These are phyloP conservation scores for Myotis pilosus DNA, from an alignment of 2,797 vertebrate species.

Conservation along the genomic window DNA sequence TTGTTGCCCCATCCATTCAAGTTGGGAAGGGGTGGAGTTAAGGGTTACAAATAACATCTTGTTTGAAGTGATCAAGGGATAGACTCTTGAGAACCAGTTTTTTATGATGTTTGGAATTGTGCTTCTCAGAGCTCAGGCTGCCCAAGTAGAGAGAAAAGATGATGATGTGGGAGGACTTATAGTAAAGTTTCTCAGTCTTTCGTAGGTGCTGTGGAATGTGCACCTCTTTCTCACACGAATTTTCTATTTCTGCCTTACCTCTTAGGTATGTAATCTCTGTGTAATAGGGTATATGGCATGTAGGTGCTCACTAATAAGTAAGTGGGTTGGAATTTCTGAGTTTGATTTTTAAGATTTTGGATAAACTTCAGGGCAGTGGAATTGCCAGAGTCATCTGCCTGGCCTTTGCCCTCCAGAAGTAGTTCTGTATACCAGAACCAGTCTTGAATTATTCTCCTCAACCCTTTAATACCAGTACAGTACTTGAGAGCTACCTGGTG, in stretches of 20 bases:
- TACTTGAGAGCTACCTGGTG: neutral
- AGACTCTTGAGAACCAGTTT: neutral
- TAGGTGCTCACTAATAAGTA: neutral
- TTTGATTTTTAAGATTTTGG: neutral
- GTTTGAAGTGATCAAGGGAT: neutral
- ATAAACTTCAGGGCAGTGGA: neutral
- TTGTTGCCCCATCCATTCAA: conserved; percentile 27
- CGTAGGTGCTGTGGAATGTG: neutral
- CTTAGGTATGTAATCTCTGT: neutral
- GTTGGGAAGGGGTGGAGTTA: neutral
- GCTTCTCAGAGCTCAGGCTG: neutral
- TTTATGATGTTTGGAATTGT: neutral
- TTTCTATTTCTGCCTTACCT: neutral
- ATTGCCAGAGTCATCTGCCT: neutral
- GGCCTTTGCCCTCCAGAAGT: neutral
- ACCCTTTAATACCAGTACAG: neutral
- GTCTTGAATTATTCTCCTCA: neutral
- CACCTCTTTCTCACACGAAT: neutral
- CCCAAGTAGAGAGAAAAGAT: neutral
- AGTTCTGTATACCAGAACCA: neutral
- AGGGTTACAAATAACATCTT: neutral
- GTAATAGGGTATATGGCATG: neutral
- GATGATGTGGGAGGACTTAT: neutral
- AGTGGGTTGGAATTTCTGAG: neutral
- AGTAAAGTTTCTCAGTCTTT: neutral